Percentiles rank a stretch among this genome's conserved stretches.
These are phyloP conservation scores for Sinelater perroti DNA, from an alignment of 2,888 invertebrate species.

Conservation along the genomic window DNA sequence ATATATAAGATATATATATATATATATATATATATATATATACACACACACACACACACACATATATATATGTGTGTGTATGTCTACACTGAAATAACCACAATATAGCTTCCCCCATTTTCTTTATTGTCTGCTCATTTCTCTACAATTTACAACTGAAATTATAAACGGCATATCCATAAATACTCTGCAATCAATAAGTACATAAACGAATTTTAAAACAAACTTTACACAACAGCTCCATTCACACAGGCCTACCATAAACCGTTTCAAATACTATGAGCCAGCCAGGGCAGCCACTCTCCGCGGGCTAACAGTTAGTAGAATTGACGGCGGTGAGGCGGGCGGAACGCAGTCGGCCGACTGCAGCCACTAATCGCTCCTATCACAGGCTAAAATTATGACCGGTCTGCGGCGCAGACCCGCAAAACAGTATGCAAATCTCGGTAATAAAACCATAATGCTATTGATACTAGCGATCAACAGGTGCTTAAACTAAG, in stretches of 20 bases:
- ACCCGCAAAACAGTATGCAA: slow-evolving; percentile 18
- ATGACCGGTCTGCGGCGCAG: slow-evolving; percentile 15
- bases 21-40: too few species aligned
- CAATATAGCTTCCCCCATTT: slow-evolving; percentile 24
- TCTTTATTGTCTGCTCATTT: slow-evolving; percentile 32
- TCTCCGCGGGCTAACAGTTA: too few species aligned
- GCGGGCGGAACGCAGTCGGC: too few species aligned
- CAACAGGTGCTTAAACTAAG: too few species aligned
- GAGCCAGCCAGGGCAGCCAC: too few species aligned
- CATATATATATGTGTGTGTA: too few species aligned
- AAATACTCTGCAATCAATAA: slow-evolving; percentile 13
- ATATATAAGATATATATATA: too few species aligned
- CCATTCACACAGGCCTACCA: slow-evolving; percentile 16
- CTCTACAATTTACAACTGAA: slow-evolving; percentile 18
- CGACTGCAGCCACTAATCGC: slow-evolving; percentile 7
- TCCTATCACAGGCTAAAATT: slow-evolving; percentile 32
- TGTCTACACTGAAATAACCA: too few species aligned
- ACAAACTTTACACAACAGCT: slow-evolving; percentile 14
- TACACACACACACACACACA: too few species aligned
- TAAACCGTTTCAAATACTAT: slow-evolving; percentile 12
- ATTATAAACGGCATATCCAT: slow-evolving; percentile 5
- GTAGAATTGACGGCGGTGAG: too few species aligned
- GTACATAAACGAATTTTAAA: slow-evolving; percentile 11
- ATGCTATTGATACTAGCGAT: slow-evolving; percentile 18
- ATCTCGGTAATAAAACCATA: slow-evolving; percentile 22